Evolutionary conservation across 2,888 invertebrate genomes (phyloP).

Genomic region (Calameuta filiformis): DNA sequence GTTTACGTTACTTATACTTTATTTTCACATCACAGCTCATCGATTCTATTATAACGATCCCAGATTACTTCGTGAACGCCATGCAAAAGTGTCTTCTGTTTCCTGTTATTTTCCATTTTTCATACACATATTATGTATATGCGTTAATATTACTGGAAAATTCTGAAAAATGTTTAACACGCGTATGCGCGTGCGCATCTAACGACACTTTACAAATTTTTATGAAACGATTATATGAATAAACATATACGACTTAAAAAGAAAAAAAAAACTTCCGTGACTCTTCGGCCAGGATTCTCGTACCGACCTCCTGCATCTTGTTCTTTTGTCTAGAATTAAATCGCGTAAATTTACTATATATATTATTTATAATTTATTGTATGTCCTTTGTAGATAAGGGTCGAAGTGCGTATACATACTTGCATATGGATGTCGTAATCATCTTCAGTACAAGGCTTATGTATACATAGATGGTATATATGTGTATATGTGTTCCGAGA

Average conservation of each 20-base stretch:
- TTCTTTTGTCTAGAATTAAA: slow-evolving; percentile 29
- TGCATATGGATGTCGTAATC: background rate
- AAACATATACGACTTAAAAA: background rate
- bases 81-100: too few species aligned
- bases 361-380: slow-evolving; percentile 23
- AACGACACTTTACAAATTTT: background rate
- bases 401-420: background rate
- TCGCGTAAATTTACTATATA: slow-evolving; percentile 20
- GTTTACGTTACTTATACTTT: too few species aligned
- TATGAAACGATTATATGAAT: background rate
- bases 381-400: slow-evolving; percentile 11
- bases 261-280: background rate
- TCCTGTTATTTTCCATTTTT: too few species aligned
- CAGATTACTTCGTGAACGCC: too few species aligned
- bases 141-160: too few species aligned
- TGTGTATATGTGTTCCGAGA: background rate
- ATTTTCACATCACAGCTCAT: too few species aligned
- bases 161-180: too few species aligned
- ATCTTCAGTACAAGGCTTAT: background rate
- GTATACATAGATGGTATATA: background rate
- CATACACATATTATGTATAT: too few species aligned
- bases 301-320: background rate
- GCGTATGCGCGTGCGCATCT: background rate
- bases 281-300: background rate
- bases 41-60: too few species aligned